Evolutionary conservation across 2,113 vertebrate species (phyloP), one percentile per base, ranked within the genome.

Genomic region (Sinocyclocheilus anophthalmus): DNA sequence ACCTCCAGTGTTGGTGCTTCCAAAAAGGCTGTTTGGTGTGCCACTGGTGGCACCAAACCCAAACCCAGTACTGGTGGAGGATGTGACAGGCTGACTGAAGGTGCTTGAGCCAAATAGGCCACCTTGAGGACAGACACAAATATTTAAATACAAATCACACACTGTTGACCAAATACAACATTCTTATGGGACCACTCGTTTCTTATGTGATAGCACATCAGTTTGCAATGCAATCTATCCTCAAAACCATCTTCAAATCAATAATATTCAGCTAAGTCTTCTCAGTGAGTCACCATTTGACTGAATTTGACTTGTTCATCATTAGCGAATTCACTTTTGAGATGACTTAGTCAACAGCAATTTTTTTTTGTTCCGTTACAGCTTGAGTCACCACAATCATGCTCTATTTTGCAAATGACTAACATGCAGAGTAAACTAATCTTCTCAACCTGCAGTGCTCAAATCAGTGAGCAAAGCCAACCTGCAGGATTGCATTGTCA

Each of bases 71-170:
- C 94, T 97, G 3, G 98, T 96, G 86, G 97, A 96, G 11, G 98
- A 97, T 0, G 98, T 96, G 3, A 97, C 96, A 0, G 98, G 96
- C 69, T 99, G 98, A 87, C 93, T 99, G 89, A 99, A 99, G 0
- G 97, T 97, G 5, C 91, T 98, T 0, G 97, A 94, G 0, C 98
- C 97, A 83, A 99, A 99, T 22, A 99, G 93, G 0, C 97, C 97
- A 20, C 96, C 98, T 98, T 73, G 20, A 72, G 13, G 0, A 67
- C 55, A 73, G 9, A 18, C 18, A 57, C 2, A 76, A 42, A 42
- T 42, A 39, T 81, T 72, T 86, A 0, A 79, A 76, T 11, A 12
- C 48, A 75, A 75, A 45, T 10, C 5, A 42, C 20, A 75, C 20
- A 75, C 39, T 33, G 2, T 16, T 67, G 26, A 30, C 24, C 24